Conservation (phyloP, 2,888 invertebrate genomes). For the Baccha elongata region DNA sequence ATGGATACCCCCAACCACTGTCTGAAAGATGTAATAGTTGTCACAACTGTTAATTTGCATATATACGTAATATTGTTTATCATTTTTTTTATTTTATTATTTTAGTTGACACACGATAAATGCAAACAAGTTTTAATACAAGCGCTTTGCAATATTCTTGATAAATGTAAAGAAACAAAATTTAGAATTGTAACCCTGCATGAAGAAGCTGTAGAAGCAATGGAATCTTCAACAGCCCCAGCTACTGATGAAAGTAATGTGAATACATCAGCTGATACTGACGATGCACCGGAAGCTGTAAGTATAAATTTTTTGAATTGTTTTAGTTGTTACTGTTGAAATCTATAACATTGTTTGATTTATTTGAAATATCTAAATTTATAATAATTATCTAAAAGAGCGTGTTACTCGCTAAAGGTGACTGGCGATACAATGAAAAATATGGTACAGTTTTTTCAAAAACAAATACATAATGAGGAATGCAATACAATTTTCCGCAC, state of each 20-base stretch:
- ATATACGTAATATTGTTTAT: not conserved
- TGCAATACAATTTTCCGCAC: no score
- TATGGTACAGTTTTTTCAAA: no score
- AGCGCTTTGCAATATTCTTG: conserved; percentile 90
- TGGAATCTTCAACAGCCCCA: conserved; percentile 64
- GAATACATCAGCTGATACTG: conserved; percentile 43
- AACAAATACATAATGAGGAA: no score
- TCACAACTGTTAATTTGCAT: not conserved
- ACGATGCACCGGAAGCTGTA: conserved; percentile 53
- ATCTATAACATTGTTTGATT: no score
- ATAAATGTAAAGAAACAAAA: conserved; percentile 87
- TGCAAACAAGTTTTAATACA: conserved; percentile 89
- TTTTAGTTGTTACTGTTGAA: no score
- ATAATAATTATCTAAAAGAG: no score
- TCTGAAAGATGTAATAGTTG: conserved; percentile 83
- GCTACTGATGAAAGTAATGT: conserved; percentile 73
- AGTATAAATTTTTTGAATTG: conserved; percentile 9
- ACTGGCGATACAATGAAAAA: no score
- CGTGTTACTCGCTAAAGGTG: no score
- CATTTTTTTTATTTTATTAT: conserved; percentile 51
- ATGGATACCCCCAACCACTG: conserved; percentile 86
- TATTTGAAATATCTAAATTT: no score
- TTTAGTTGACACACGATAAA: conserved; percentile 86
- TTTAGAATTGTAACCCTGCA: conserved; percentile 85
- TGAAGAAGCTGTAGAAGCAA: conserved; percentile 63